Conservation (phyloP, 2,888 invertebrate species). For the Netelia virgata region DNA sequence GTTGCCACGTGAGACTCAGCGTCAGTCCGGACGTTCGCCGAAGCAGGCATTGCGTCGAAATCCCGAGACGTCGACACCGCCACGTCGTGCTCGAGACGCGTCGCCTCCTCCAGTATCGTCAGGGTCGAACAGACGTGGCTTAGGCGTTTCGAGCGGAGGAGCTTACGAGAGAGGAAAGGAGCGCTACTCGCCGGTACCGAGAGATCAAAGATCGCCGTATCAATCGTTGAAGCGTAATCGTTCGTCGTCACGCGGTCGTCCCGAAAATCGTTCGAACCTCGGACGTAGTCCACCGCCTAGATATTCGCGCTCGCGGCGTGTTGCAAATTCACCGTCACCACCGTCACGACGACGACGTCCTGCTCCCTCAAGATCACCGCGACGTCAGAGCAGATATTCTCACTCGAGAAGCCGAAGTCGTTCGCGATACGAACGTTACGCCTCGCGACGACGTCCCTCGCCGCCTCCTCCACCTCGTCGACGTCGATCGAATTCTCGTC, state of each 20-base stretch:
- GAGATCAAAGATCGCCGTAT: slow-evolving; percentile 66
- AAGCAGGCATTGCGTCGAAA: slow-evolving; percentile 74
- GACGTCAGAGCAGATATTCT: slow-evolving; percentile 78
- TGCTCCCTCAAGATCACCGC: slow-evolving; percentile 77
- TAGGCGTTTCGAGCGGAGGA: slow-evolving; percentile 72
- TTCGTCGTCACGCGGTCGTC: slow-evolving; percentile 71
- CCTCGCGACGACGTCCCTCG: slow-evolving; percentile 71
- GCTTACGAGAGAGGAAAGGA: slow-evolving; percentile 76
- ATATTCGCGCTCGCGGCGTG: slow-evolving; percentile 77
- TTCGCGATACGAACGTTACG: slow-evolving; percentile 78
- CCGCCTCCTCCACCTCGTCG: slow-evolving; percentile 72
- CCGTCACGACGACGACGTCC: slow-evolving; percentile 75
- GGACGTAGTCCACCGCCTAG: slow-evolving; percentile 75
- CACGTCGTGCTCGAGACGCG: slow-evolving; percentile 73
- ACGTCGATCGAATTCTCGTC: slow-evolving; percentile 61
- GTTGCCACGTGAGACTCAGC: slow-evolving; percentile 67
- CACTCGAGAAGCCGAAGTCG: slow-evolving; percentile 79
- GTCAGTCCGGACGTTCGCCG: slow-evolving; percentile 73
- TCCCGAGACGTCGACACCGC: slow-evolving; percentile 80
- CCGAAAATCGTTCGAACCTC: slow-evolving; percentile 65
- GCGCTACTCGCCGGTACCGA: slow-evolving; percentile 67
- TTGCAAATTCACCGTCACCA: slow-evolving; percentile 69
- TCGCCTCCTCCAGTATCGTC: slow-evolving; percentile 71
- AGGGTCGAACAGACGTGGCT: slow-evolving; percentile 24
- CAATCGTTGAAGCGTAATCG: slow-evolving; percentile 66